Base-by-base conservation (phyloP, 2,113 vertebrate species). In the Centrocercus urophasianus region DNA sequence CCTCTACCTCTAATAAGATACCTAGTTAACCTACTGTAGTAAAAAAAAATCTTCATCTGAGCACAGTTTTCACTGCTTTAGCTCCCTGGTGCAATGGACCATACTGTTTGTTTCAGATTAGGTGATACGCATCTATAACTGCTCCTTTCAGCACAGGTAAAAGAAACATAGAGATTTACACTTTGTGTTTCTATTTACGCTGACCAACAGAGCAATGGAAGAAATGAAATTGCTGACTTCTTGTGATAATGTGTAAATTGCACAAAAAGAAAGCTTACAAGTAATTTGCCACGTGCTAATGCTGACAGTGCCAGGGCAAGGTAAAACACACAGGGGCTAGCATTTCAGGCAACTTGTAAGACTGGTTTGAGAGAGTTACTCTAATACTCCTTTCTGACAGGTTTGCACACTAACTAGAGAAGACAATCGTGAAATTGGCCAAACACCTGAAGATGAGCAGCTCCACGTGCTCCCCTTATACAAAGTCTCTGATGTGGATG, bases 401-500 rank as follows among this genome's bases (percentile, higher is more conserved):
- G 99, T 99, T 36, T 99, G 99, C 94, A 99, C 99, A 64, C 98
- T 99, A 95, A 99, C 99, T 57, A 98, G 98, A 92, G 98, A 99
- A 97, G 99, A 99, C 97, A 99, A 99, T 97, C 98, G 99, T 48
- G 98, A 98, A 83, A 97, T 99, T 89, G 98, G 98, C 78, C 98
- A 98, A 78, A 98, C 98, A 69, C 98, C 99, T 45, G 98, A 99
- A 63, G 99, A 99, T 10, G 99, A 99, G 94, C 99, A 99, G 97
- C 98, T 99, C 75, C 99, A 99, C 0, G 99, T 99, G 43, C 97
- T 99, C 95, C 99, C 99, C 0, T 97, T 99, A 64, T 99, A 99
- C 95, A 99, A 98, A 96, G 96, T 99, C 88, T 98, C 99, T 56
- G 95, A 96, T 43, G 98, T 99, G 75, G 99, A 99, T 90, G 99